Percentiles rank a stretch among this genome's conserved stretches.
Evolutionary conservation across 2,797 vertebrate genomes (phyloP).

Genomic region (Acanthis flammea): DNA sequence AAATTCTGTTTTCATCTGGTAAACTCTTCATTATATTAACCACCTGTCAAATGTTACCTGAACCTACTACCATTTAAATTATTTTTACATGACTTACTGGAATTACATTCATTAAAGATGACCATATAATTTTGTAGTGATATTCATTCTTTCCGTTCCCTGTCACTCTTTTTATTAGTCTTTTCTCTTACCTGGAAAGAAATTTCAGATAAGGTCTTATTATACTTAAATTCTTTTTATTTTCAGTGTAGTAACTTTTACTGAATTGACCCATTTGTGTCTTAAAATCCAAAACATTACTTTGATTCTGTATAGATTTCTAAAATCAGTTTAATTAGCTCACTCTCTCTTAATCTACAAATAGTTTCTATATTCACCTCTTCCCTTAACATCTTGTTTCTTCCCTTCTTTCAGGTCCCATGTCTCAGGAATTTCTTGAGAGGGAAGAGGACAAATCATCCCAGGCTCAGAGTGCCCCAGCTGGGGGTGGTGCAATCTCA

Average conservation of each 20-base stretch:
- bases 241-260: background rate
- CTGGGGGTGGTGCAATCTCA: background rate
- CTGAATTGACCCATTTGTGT: background rate
- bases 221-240: background rate
- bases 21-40: background rate
- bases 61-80: background rate
- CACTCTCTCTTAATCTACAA: rapidly evolving
- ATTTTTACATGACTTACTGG: background rate
- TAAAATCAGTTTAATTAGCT: background rate
- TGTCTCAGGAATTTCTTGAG: background rate
- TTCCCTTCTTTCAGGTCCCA: background rate
- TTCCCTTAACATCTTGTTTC: background rate
- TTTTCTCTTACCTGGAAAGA: background rate
- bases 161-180: background rate
- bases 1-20: background rate
- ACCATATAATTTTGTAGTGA: background rate
- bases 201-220: background rate
- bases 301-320: background rate
- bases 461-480: background rate
- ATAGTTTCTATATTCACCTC: background rate
- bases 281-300: background rate
- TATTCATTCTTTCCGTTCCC: background rate
- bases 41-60: background rate
- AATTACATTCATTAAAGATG: background rate
- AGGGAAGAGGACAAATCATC: background rate